Base-by-base conservation (phyloP, 23 tunicate species). In the Halocynthia aurantium region DNA sequence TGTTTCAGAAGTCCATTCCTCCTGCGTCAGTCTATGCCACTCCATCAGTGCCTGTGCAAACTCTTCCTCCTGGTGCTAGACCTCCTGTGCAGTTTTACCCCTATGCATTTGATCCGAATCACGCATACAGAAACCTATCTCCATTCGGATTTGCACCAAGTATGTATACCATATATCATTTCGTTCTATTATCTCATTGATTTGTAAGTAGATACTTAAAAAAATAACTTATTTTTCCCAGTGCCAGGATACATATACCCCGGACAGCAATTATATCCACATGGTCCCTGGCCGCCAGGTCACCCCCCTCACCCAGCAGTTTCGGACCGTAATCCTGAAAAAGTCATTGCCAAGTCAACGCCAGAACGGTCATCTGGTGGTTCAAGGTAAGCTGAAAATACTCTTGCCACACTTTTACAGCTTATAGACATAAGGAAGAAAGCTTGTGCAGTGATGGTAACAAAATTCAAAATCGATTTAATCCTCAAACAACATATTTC, bases 361-460 rank as follows among this genome's bases (percentile, higher is more conserved):
- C 61, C 44, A 61, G 89, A 84, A 12, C 51, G 70, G 65, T 61
- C 83, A 7, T 54, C 89, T 7, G 71, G 78, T 53, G 83, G 63
- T 19, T 62, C 89, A 78, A 71, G 89, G 89, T 84, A 69, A 55
- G 84, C 71, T 10, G 50, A 18, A 55, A 10, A 15, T 15, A 15
- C n/a, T 15, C 2, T 60, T 15, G 2, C 17, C 44, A 15, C 20
- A 11, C 20, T 60, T 60, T 4, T 60, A 40, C 51, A 0, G 13
- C 19, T 19, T 18, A 72, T 50, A 2, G 76, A 72, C 31, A 72
- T 6, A 72, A 31, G 76, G 57, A 54, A 51, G 0, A 78, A 73
- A 78, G 82, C 65, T 50, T 72, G 82, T 78, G 52, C 8, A 31
- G 44, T 31, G 4, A 0, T 18, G 17, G 64, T 15, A 18, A 60